A percentile compares a stretch with the other conserved stretches of the same genome.
Conservation (phyloP, 2,888 invertebrate genomes). For the Acanthacorydalis orientalis region DNA sequence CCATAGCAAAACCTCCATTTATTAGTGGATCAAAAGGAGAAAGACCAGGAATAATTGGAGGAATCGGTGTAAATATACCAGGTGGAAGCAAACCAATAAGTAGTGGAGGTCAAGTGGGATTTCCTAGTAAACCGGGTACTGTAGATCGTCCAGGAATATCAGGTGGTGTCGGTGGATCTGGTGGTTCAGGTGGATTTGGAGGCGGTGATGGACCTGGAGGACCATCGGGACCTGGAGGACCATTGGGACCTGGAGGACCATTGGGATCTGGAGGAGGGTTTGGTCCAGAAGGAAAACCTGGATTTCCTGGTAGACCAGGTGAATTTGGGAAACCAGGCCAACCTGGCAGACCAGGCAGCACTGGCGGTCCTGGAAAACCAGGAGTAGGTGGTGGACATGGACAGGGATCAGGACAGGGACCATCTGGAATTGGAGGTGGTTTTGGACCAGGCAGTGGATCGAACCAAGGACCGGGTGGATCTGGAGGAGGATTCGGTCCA, state of each 20-base stretch:
- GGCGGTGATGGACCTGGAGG: constrained; percentile 29
- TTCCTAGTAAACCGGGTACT: constrained; percentile 18
- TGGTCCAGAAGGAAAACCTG: constrained; percentile 32
- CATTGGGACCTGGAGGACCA: constrained; percentile 13
- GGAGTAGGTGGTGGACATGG: constrained; percentile 1
- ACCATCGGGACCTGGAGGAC: constrained; percentile 35
- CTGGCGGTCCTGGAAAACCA: constrained; percentile 6
- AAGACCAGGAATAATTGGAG: no score
- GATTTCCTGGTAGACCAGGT: constrained; percentile 16
- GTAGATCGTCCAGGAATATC: constrained; percentile 8
- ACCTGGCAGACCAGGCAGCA: constrained; percentile 11
- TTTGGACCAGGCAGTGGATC: constrained; percentile 10
- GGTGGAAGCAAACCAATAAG: constrained; percentile 1
- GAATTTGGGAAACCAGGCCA: constrained; percentile 14
- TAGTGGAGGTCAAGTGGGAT: constrained; percentile 2
- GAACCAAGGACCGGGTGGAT: constrained; percentile 3
- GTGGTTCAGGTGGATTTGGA: constrained; percentile 13
- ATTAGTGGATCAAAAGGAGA: no score
- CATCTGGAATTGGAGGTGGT: constrained; percentile 11
- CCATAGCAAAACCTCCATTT: no score
- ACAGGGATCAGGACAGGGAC: constrained; percentile 1
- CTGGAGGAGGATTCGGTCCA: not conserved
- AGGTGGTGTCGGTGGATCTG: constrained; percentile 13
- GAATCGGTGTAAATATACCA: no score
- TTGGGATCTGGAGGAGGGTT: constrained; percentile 20